Percentiles rank a stretch among this genome's conserved stretches.
These are phyloP conservation scores for Oenanthe oenanthe DNA, from an alignment of 2,113 vertebrate genomes.

Conservation along the genomic window DNA sequence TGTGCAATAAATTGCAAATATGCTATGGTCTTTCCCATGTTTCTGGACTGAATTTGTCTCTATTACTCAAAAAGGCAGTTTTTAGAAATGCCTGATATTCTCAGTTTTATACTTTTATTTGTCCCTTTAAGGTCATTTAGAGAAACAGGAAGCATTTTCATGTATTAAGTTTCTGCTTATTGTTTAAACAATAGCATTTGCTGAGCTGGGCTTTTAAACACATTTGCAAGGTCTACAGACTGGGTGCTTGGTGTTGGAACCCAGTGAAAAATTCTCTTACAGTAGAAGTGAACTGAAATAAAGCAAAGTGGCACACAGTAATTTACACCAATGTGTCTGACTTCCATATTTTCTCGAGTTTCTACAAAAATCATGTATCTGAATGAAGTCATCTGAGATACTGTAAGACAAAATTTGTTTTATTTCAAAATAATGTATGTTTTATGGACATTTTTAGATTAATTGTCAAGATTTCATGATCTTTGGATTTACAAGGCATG, in stretches of 20 bases:
- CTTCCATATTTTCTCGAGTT: neutral
- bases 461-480: neutral
- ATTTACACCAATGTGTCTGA: neutral
- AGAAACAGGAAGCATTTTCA: slow-evolving; percentile 37
- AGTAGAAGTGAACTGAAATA: neutral
- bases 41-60: neutral
- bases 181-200: neutral
- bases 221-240: neutral
- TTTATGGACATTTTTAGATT: neutral
- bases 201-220: neutral
- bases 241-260: neutral
- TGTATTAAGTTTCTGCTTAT: slow-evolving; percentile 9
- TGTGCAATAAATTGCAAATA: neutral
- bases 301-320: neutral
- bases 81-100: neutral
- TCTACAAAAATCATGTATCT: neutral
- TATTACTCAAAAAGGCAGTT: neutral
- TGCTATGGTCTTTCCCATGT: neutral
- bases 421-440: neutral
- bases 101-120: neutral
- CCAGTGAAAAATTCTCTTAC: neutral
- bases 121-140: neutral
- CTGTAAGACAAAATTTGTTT: neutral
- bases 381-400: neutral
- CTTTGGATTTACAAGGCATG: neutral